Conservation (phyloP, 2,113 vertebrate genomes). For the Echinops telfairi region DNA sequence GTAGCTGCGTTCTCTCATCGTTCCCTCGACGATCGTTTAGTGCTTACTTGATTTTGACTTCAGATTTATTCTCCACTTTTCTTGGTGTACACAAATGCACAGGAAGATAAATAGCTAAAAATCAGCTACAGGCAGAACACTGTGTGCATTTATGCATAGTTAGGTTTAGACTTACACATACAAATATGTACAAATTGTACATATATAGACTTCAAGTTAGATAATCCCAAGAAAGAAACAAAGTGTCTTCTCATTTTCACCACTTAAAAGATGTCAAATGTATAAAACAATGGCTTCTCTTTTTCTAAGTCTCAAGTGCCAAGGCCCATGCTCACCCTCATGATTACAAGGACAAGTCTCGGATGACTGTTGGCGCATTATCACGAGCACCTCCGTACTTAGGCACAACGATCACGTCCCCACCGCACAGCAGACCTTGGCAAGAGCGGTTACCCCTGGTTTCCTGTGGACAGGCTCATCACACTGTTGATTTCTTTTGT, state of each 20-base stretch:
- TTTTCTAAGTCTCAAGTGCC: neutral
- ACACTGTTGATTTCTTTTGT: neutral
- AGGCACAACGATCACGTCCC: neutral
- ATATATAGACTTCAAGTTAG: neutral
- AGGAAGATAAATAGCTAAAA: slow-evolving; percentile 21
- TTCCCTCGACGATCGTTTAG: neutral
- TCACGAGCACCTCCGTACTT: neutral
- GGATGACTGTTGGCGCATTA: neutral
- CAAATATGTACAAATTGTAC: neutral
- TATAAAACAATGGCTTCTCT: neutral
- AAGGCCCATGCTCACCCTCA: slow-evolving; percentile 40
- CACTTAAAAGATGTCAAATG: slow-evolving; percentile 36
- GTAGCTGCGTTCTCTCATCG: neutral
- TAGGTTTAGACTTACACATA: neutral
- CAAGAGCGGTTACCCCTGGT: neutral
- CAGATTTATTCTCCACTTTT: neutral
- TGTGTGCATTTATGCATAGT: neutral
- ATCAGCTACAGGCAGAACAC: neutral
- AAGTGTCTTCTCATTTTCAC: slow-evolving; percentile 39
- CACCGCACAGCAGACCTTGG: neutral
- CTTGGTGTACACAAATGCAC: neutral
- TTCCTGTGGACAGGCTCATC: neutral
- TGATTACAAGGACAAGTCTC: slow-evolving; percentile 20
- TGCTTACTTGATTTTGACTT: slow-evolving; percentile 65
- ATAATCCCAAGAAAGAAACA: slow-evolving; percentile 34